Base-by-base conservation (phyloP, 2,113 vertebrate genomes). In the Mormoops blainvillei region DNA sequence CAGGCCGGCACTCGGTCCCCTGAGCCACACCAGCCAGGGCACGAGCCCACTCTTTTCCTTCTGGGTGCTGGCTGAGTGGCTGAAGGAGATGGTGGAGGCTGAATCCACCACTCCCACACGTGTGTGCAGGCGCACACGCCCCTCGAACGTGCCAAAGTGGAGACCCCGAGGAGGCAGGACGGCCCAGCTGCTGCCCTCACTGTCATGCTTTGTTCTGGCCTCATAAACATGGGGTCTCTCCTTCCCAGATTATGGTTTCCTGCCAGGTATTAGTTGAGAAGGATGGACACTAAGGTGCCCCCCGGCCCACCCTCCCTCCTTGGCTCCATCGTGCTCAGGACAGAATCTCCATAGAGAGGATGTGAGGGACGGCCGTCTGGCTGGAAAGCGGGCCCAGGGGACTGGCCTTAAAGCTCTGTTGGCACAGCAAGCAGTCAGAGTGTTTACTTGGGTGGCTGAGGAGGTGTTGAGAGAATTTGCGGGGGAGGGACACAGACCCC, bases 71-170 rank as follows among this genome's bases (percentile, higher is more conserved):
- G 28, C 24, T 3, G 6, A 33, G 54, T 48, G n/a, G 31, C 52
- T 85, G 15, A 58, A 45, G 76, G 67, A 92, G 38, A 11, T 28
- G 36, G 3, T 31, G n/a, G 43, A 80, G 74, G 33, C 11, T 41
- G 15, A 48, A 19, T 43, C 36, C 41, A 56, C 38, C 28, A 38
- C 20, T 28, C 8, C 22, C 43, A 24, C 14, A 15, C 63, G 13
- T 1, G 1, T 26, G 20, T 1, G 3, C 45, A 43, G 1, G 5
- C 18, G 22, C 31, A 22, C 48, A 54, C 41, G n/a, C 36, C 52
- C 9, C 3, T 24, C 24, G 31, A 10, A 33, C 31, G 18, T 3
- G 18, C 45, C 83, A 18, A 22, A 41, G 58, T 38, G 31, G 13
- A 36, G 16, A 15, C 20, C 15, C 7, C 61, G n/a, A 22, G 28